These are phyloP conservation scores for Venustaconcha ellipsiformis DNA, from an alignment of 1,140 invertebrate genomes.

Conservation along the genomic window DNA sequence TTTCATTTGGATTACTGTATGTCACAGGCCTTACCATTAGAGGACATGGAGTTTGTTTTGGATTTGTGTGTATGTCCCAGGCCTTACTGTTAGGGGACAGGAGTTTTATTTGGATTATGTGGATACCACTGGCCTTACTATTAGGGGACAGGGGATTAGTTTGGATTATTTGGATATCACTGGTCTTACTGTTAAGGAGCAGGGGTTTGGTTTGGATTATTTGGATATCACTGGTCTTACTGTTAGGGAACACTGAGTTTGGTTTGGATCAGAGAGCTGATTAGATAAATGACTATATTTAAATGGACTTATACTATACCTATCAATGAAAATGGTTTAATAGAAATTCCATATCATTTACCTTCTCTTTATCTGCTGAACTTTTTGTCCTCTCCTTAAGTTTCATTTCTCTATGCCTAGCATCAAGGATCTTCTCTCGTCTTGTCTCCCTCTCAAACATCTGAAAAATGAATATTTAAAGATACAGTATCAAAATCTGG, in stretches of 20 bases:
- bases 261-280: not conserved
- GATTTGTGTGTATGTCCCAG: not conserved
- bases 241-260: not conserved
- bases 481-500: not conserved
- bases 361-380: conserved; percentile 46
- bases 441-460: conserved; percentile 91
- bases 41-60: not conserved
- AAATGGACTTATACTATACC: not conserved
- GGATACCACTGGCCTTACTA: not conserved
- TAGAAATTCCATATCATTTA: conserved; percentile 18
- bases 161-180: not conserved
- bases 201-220: not conserved
- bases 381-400: conserved; percentile 69
- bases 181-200: not conserved
- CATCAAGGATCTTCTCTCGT: conserved; percentile 92
- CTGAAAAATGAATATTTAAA: conserved; percentile 50
- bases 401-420: conserved; percentile 76
- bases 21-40: not conserved
- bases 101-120: not conserved
- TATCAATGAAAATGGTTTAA: not conserved
- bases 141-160: not conserved
- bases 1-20: not conserved
- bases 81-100: not conserved
- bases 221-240: not conserved
- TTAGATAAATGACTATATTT: not conserved